Conservation (phyloP, 2,113 vertebrate genomes). For the Myotis brandtii region DNA sequence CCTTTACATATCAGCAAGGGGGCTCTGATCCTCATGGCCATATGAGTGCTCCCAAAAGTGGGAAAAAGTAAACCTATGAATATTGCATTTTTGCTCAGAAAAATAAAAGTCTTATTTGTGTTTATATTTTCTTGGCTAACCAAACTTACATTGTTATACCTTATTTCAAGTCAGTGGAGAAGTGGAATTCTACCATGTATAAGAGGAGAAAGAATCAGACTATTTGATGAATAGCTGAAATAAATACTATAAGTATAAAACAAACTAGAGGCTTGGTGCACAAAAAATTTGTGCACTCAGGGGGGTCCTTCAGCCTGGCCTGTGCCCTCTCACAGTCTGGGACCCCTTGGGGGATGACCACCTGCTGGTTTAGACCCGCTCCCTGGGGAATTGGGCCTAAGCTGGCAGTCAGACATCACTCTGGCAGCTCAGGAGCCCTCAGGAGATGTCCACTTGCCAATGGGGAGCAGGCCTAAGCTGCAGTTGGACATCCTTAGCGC, state of each 20-base stretch:
- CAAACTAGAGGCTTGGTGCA: background rate
- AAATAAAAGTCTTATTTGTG: background rate
- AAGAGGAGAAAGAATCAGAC: background rate
- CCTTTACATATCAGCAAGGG: background rate
- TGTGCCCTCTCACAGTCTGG: too few species aligned
- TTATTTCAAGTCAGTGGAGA: background rate
- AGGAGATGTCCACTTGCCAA: too few species aligned
- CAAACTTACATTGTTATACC: background rate
- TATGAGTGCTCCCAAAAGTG: background rate
- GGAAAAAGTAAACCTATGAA: background rate
- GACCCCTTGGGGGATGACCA: too few species aligned
- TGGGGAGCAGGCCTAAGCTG: too few species aligned
- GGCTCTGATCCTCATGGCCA: background rate
- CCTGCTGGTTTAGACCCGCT: too few species aligned
- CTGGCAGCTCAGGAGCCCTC: too few species aligned
- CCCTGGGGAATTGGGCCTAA: too few species aligned
- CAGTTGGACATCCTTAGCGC: too few species aligned
- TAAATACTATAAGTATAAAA: background rate
- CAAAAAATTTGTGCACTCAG: too few species aligned
- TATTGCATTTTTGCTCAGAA: background rate
- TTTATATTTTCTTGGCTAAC: background rate
- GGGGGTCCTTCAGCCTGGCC: too few species aligned
- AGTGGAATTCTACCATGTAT: background rate
- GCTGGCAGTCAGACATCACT: too few species aligned
- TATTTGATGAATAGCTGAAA: background rate